Base-by-base conservation (phyloP, 1,140 invertebrate species). In the Hyphantria cunea region DNA sequence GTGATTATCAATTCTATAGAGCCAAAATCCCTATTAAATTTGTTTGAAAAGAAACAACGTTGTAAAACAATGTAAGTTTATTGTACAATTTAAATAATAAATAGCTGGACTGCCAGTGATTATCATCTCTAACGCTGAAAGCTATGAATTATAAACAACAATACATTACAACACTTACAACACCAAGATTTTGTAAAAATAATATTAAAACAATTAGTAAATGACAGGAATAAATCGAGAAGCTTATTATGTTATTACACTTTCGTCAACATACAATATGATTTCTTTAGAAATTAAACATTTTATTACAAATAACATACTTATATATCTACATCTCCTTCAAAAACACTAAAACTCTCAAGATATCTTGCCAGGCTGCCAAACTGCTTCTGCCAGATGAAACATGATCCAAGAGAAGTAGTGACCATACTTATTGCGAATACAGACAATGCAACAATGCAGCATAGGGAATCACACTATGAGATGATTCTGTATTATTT, bases 221-320 rank as follows among this genome's bases (percentile, higher is more conserved):
- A 54, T 47, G 53, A 47, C 34, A 47, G 32, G 45, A 47, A n/a
- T 44, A 12, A 42, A 45, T 13, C 53, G 34, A 42, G 31, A 56
- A n/a, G 42, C 17, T 34, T 56, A 56, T 56, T 56, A 34, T 56
- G 53, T 45, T 56, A 34, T 47, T n/a, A 45, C 41, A 45, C 25
- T 55, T 33, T 55, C 33, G 53, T 56, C 53, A 56, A 33, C 45
- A 56, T 47, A 56, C 53, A 47, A 34, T 56, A 34, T 15, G 42
- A 56, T 8, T 13, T 12, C 47, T 6, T 34, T 2, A 14, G 15
- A 47, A 47, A 33, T 25, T 44, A 31, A 47, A 12, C 33, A 6
- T n/a, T 9, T 47, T 47, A 47, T 34, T 34, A 54, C 34, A 37
- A 4, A 7, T 37, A 37, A 12, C 12, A 15, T 47, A 54, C 25